A percentile compares a stretch with the other conserved stretches of the same genome.
Evolutionary conservation across 1,140 invertebrate species (phyloP).

Genomic region (Anoplophora glabripennis): DNA sequence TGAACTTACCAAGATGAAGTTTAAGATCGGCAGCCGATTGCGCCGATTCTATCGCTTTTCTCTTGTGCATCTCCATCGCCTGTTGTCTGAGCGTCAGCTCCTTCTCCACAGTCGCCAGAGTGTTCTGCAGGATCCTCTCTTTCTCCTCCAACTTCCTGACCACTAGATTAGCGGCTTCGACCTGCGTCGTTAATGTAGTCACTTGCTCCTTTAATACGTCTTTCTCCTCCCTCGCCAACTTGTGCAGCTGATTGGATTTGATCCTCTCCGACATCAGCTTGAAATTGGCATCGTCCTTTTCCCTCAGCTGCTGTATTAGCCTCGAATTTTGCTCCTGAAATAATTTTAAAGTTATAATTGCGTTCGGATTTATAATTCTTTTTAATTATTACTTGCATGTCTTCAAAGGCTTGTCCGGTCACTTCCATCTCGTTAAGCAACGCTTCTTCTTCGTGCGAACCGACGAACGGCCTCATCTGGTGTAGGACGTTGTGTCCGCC

Average conservation of each 20-base stretch:
- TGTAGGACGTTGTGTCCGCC: slow-evolving; percentile 49
- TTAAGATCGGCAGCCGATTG: slow-evolving; percentile 97
- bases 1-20: slow-evolving; percentile 81
- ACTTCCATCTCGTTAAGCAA: slow-evolving; percentile 98
- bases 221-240: slow-evolving; percentile 91
- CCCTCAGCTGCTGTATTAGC: slow-evolving; percentile 91
- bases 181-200: slow-evolving; percentile 49
- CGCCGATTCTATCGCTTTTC: slow-evolving; percentile 93
- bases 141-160: slow-evolving; percentile 96
- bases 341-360: not conserved
- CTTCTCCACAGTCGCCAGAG: slow-evolving; percentile 90
- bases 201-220: slow-evolving; percentile 87
- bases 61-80: slow-evolving; percentile 96
- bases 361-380: no score
- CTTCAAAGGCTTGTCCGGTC: slow-evolving; percentile 97
- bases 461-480: slow-evolving; percentile 60
- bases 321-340: slow-evolving; percentile 87
- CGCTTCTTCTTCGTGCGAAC: slow-evolving; percentile 88
- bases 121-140: slow-evolving; percentile 89
- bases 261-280: slow-evolving; percentile 98
- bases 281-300: slow-evolving; percentile 99
- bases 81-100: slow-evolving; percentile 87
- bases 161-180: slow-evolving; percentile 93
- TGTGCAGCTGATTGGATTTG: slow-evolving; percentile 95
- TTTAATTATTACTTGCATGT: slow-evolving; percentile 91